Evolutionary conservation across 2,888 invertebrate genomes (phyloP), one percentile per base, ranked within the genome.

Genomic region (Meiosimyza decipiens): DNA sequence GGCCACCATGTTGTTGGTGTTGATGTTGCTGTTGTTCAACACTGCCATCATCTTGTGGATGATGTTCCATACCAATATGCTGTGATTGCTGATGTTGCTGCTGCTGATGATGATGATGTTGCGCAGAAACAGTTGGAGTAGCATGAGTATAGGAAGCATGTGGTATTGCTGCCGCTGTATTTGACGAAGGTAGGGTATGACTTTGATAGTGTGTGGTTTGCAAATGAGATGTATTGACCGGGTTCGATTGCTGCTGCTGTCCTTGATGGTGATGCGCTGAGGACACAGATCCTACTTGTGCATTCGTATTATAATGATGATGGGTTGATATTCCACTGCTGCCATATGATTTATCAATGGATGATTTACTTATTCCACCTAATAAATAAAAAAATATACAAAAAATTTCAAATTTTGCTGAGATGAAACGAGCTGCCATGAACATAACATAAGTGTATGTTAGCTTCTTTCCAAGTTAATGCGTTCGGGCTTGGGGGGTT

Each of bases 111-210:
- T 79, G 82, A 50, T 78, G 80, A 47, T 78, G 80, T 67, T 79
- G 81, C 51, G 77, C 77, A 15, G 83, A 77, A 66, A 82, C 76
- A 15, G 82, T 77, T 51, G 82, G 79, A 52, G 82, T 77, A n/a
- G 80, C 71, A 65, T 83, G 83, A 18, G 78, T 72, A 80, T 84
- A 85, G 79, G 83, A 80, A 77, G 82, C 75, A 77, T 85, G 86
- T 73, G 81, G 81, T 63, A 85, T 80, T 73, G 82, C 77, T 71
- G 77, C 76, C 59, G 79, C 79, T 64, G 76, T 73, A 62, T 77
- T 82, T 6, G 85, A 80, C 81, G 85, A 84, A 83, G 86, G 81
- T 82, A 85, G 82, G 18, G 62, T 9, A 70, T 70, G 70, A 63
- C 70, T 70, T 82, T 81, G 80, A 79, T 84, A 85, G 78, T 82